phyloP scores from a whole-genome alignment of 2,113 vertebrate species.

The Gorsachius goisagi region DNA sequence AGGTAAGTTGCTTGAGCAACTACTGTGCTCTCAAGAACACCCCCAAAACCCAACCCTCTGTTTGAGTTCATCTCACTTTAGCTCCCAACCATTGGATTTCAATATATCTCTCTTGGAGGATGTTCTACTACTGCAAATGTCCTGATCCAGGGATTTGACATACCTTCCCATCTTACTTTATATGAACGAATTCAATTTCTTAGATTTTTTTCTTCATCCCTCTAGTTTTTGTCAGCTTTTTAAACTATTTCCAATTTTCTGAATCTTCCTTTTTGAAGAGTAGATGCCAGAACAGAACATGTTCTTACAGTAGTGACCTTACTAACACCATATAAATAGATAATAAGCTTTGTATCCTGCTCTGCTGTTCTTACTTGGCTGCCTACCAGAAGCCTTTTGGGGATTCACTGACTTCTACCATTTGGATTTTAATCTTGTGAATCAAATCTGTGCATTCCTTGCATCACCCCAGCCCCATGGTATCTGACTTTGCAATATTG shows the following conservation, averaged over 20 bases:
- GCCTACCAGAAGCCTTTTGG: not conserved
- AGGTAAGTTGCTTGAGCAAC: not conserved
- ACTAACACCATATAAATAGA: not conserved
- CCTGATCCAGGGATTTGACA: not conserved
- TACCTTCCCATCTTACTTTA: not conserved
- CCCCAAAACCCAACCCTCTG: accelerated
- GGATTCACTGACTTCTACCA: not conserved
- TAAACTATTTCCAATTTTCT: not conserved
- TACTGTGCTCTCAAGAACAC: not conserved
- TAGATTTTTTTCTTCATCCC: not conserved
- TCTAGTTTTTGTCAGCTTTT: not conserved
- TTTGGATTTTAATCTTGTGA: not conserved
- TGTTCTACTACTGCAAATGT: not conserved
- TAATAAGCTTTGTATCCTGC: not conserved
- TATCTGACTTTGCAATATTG: not conserved
- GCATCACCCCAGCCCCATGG: not conserved
- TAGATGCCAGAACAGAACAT: not conserved
- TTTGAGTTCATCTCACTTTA: not conserved
- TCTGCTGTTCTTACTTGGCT: not conserved
- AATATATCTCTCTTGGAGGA: not conserved
- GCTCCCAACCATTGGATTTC: not conserved
- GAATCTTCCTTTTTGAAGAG: not conserved
- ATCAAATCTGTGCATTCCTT: not conserved
- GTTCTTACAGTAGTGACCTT: not conserved
- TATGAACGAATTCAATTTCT: not conserved